Conservation (phyloP, 2,797 vertebrate genomes). For the Columba guinea region DNA sequence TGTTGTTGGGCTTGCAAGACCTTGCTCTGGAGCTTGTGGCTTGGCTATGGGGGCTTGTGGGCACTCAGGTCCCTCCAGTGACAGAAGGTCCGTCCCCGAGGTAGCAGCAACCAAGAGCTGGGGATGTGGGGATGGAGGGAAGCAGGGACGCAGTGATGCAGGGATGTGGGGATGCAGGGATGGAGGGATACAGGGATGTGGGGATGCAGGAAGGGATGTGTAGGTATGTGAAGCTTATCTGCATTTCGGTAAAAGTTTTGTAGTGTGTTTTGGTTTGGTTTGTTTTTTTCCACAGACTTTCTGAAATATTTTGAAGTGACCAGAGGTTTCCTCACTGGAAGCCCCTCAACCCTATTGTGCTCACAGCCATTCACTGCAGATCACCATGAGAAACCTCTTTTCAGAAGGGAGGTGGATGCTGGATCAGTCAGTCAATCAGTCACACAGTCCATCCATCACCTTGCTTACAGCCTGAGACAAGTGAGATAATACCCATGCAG, state of each 20-base stretch:
- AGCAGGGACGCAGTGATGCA: fast-evolving
- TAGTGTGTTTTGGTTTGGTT: neutral
- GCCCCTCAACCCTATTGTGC: neutral
- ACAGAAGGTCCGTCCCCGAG: fast-evolving
- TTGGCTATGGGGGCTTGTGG: neutral
- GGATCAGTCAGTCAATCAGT: constrained; percentile 56
- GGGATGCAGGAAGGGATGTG: neutral
- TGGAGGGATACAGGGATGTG: neutral
- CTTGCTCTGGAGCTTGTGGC: neutral
- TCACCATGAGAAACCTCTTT: constrained; percentile 30
- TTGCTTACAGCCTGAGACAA: constrained; percentile 19
- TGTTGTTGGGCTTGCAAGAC: neutral
- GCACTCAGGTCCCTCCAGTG: neutral
- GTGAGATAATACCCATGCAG: constrained; percentile 22
- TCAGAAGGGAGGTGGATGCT: neutral
- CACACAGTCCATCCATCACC: constrained; percentile 37
- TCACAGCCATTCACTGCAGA: neutral
- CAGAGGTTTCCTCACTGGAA: neutral
- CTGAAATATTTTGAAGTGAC: neutral
- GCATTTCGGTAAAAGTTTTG: neutral
- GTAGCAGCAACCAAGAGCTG: neutral
- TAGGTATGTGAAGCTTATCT: neutral
- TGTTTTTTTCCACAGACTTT: neutral
- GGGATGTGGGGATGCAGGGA: neutral
- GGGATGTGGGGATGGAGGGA: too few species aligned